Base-by-base conservation (phyloP, 1,140 invertebrate species). In the Parapsyche elsis region DNA sequence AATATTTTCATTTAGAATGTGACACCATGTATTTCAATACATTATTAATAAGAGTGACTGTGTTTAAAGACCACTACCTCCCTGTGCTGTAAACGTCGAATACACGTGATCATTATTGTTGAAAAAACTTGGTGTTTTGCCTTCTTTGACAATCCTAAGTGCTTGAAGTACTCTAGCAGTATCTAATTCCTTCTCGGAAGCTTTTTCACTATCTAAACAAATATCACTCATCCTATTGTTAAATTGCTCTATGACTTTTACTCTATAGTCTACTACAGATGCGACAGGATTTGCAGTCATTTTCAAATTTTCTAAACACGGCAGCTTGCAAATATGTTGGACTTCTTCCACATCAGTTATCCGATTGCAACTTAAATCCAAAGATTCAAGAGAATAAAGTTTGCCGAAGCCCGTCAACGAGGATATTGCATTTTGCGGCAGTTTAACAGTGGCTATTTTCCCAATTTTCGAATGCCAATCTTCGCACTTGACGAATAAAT, bases 261-360 rank as follows among this genome's bases (percentile, higher is more conserved):
- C 94, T 85, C 97, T 91, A 87, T 98, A 99, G 88, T 99, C 97
- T 82, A 95, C 90, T 46, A 93, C 91, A 2, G 93, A 87, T 0
- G 96, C 95, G 0, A 99, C 93, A 46, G 96, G 95, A 90, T 99
- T 99, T 0, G 95, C 96, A 14, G 94, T 95, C 14, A 99, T 88
- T 84, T 93, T 91, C 7, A 99, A 87, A 86, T 94, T 92, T 85
- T 98, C 96, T 71, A 99, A 88, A 85, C 96, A 95, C 0, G 96
- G 96, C 10, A 99, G 87, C 81, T 91, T 90, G 21, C 94, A 92
- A 19, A 98, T 90, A 86, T 94, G 88, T 73, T 93, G 91, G 0
- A 98, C 92, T 86, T 98, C 95, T 77, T 94, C 91, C 9, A 98
- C 92, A 81, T 95, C 92, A 0, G 90, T 89, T 61, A 99, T 94